Conservation (phyloP, 2,797 vertebrate genomes). For the Poecile montanus region DNA sequence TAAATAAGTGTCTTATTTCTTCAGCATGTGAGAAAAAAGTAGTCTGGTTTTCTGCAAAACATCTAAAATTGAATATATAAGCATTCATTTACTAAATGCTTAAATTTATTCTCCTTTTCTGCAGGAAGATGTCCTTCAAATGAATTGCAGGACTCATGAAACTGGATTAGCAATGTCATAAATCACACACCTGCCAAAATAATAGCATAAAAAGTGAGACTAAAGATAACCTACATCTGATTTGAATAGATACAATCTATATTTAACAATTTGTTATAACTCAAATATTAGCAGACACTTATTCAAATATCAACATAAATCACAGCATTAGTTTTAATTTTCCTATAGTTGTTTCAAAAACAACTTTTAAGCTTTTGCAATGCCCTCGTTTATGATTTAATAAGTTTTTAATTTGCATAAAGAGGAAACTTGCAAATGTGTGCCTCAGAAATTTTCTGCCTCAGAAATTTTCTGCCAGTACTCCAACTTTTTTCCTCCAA, state of each 20-base stretch:
- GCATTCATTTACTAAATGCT: background rate
- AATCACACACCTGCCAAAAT: constrained; percentile 41
- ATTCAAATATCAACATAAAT: constrained; percentile 44
- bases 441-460: background rate
- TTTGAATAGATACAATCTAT: constrained; percentile 53
- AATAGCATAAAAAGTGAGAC: constrained; percentile 3
- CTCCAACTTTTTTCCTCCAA: background rate
- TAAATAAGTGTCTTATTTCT: background rate
- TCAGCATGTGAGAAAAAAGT: background rate
- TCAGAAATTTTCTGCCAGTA: background rate
- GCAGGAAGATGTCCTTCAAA: constrained; percentile 13
- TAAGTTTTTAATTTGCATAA: constrained; percentile 20
- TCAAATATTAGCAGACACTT: constrained; percentile 29
- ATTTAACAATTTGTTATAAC: constrained; percentile 36
- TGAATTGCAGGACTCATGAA: constrained; percentile 19
- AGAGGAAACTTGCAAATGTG: constrained; percentile 2
- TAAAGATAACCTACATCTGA: constrained; percentile 33
- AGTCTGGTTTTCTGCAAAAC: background rate
- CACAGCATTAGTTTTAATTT: background rate
- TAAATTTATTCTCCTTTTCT: background rate
- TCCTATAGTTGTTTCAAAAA: constrained; percentile 10
- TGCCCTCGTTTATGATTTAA: background rate
- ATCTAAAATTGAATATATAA: background rate
- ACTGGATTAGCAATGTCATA: constrained; percentile 47
- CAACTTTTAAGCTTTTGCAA: background rate